These are phyloP conservation scores for Solenopsis invicta DNA, from an alignment of 1,140 invertebrate genomes.

Conservation along the genomic window DNA sequence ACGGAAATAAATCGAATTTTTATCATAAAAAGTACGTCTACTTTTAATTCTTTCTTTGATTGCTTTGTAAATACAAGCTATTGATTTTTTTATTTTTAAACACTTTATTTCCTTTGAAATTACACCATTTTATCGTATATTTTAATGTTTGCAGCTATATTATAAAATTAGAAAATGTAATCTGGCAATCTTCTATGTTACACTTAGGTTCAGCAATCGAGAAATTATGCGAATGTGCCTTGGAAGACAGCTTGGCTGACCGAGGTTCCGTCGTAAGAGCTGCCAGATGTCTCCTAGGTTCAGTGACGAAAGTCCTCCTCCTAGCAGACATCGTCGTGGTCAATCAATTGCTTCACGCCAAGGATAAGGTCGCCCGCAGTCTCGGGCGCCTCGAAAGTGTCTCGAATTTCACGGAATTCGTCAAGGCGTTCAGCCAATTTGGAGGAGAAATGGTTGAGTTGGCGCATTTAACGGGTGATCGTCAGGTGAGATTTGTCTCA, in stretches of 20 bases:
- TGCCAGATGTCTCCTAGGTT: conserved; percentile 96
- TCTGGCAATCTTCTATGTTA: background rate
- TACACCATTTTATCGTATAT: background rate
- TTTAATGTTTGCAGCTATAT: background rate
- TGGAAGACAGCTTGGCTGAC: conserved; percentile 90
- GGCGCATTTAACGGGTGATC: conserved; percentile 95
- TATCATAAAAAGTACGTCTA: too few species aligned
- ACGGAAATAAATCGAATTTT: too few species aligned
- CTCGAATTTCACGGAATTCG: conserved; percentile 99
- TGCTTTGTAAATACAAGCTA: too few species aligned
- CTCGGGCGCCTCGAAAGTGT: conserved; percentile 96
- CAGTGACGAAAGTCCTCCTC: conserved; percentile 98
- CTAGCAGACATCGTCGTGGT: conserved; percentile 99
- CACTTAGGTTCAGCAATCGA: conserved; percentile 94
- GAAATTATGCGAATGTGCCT: conserved; percentile 93
- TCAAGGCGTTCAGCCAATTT: conserved; percentile 99
- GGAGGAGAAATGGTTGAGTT: conserved; percentile 99
- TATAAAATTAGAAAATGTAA: background rate
- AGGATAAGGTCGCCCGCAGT: conserved; percentile 97
- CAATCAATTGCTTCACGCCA: conserved; percentile 97
- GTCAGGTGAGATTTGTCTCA: conserved; percentile 79
- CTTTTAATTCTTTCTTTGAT: too few species aligned
- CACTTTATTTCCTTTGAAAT: too few species aligned
- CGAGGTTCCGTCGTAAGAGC: conserved; percentile 95
- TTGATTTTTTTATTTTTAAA: too few species aligned